Evolutionary conservation across 2,113 vertebrate genomes (phyloP).

Genomic region (Melanocharis versteri): DNA sequence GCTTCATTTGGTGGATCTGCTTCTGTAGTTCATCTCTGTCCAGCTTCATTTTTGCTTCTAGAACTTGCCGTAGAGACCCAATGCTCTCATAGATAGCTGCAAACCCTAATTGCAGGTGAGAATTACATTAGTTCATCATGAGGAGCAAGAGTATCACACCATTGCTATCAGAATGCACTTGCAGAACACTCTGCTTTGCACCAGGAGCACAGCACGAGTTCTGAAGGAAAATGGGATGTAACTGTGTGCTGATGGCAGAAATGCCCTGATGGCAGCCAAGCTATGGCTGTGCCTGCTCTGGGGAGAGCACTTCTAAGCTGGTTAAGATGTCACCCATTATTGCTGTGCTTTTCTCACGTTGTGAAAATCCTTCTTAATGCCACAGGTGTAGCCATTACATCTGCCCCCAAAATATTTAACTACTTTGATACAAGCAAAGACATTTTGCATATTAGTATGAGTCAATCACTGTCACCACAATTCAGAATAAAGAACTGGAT

Average conservation of each 20-base stretch:
- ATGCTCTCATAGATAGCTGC: conserved; percentile 80
- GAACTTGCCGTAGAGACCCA: conserved; percentile 76
- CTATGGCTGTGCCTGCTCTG: neutral
- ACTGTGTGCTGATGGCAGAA: neutral
- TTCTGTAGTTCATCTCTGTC: conserved; percentile 79
- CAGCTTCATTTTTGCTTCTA: conserved; percentile 79
- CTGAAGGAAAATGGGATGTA: neutral
- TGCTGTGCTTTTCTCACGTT: neutral
- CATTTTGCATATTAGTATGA: neutral
- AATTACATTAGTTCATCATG: neutral
- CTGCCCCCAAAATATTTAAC: neutral
- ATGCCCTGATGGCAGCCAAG: accelerated
- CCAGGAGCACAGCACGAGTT: neutral
- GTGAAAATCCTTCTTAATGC: neutral
- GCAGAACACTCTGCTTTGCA: neutral
- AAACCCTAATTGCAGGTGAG: conserved; percentile 68
- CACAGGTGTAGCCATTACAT: neutral
- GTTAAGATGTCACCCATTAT: neutral
- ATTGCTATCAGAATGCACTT: neutral
- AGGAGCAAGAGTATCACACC: neutral
- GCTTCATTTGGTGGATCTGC: conserved; percentile 74
- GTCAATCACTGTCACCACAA: neutral
- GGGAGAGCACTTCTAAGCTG: neutral
- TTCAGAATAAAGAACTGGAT: neutral
- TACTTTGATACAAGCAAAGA: neutral